Evolutionary conservation across 2,113 vertebrate species (phyloP).

Genomic region (Misgurnus anguillicaudatus): DNA sequence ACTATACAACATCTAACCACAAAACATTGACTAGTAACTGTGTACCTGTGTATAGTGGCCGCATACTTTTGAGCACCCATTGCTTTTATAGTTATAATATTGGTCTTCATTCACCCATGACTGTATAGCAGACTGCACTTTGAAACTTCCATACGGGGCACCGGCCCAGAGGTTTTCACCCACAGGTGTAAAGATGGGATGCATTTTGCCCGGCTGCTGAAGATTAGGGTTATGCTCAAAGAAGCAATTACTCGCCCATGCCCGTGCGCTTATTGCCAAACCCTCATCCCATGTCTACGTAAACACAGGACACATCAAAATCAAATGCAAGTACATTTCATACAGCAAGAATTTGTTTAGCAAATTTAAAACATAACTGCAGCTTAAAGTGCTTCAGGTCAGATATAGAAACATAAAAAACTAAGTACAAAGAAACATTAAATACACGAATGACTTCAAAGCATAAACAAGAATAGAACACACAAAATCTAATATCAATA

Average conservation of each 20-base stretch:
- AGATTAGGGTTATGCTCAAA: slow-evolving; percentile 61
- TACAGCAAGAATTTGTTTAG: no score
- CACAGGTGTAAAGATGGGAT: slow-evolving; percentile 59
- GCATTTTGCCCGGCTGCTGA: neutral
- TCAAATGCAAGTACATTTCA: no score
- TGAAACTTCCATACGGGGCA: neutral
- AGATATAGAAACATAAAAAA: no score
- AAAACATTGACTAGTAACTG: no score
- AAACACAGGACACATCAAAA: slow-evolving; percentile 1
- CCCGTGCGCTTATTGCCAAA: slow-evolving; percentile 61
- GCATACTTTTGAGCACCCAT: neutral
- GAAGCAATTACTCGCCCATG: slow-evolving; percentile 57
- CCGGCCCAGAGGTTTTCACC: slow-evolving; percentile 72
- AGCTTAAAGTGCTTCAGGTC: no score
- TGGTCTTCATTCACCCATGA: slow-evolving; percentile 49
- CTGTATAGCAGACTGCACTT: neutral
- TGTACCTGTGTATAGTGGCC: slow-evolving; percentile 73
- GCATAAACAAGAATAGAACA: no score
- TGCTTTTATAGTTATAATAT: neutral
- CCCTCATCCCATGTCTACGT: slow-evolving; percentile 68
- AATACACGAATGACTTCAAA: no score
- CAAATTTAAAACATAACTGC: no score
- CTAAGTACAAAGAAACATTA: no score
- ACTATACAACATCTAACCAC: no score
- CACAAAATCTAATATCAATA: no score